Base-by-base conservation (phyloP, 1,140 invertebrate species). In the Magallana angulata region DNA sequence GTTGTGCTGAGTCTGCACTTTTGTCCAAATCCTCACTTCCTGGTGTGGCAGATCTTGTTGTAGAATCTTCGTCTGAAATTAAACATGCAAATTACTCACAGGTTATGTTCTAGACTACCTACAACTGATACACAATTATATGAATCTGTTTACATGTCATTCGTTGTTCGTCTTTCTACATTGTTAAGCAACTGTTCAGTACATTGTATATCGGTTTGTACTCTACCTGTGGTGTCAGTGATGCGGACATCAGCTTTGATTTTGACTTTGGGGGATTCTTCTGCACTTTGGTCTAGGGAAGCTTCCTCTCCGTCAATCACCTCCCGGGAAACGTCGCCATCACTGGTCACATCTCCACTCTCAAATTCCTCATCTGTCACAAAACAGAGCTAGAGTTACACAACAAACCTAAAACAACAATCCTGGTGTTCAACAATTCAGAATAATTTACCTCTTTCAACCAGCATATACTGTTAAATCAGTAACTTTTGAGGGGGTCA, bases 201-300 rank as follows among this genome's bases (percentile, higher is more conserved):
- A 48, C 36, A 48, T 48, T 48, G 36, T 48, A 48, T 48, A 1
- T 48, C 1, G 36, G 36, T 48, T 48, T 48, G 5, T 48, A 48
- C 18, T 64, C 12, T 36, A 84, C 80, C 84, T 85, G 87, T 85
- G 14, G 87, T 81, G 68, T 90, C 87, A 60, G 87, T 88, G 36
- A 88, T 86, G 57, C 88, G 84, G 30, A 88, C 87, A 84, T 88
- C 88, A 58, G 82, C 85, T 57, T 87, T 89, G 14, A 85, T 90
- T 84, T 86, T 91, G 48, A 86, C 68, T 60, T 86, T 88, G 16
- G 57, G 85, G n/a, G 82, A 57, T 86, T 90, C 85, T 0, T 59
- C 82, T 12, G 59, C 71, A 68, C 16, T 81, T 82, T 62, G 57
- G 60, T 62, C 84, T 12, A 58, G 76, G n/a, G 59, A 57, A 64